Percentiles rank a stretch among this genome's conserved stretches.
phyloP scores from a whole-genome alignment of 2,797 vertebrate genomes.

The Fringilla coelebs region DNA sequence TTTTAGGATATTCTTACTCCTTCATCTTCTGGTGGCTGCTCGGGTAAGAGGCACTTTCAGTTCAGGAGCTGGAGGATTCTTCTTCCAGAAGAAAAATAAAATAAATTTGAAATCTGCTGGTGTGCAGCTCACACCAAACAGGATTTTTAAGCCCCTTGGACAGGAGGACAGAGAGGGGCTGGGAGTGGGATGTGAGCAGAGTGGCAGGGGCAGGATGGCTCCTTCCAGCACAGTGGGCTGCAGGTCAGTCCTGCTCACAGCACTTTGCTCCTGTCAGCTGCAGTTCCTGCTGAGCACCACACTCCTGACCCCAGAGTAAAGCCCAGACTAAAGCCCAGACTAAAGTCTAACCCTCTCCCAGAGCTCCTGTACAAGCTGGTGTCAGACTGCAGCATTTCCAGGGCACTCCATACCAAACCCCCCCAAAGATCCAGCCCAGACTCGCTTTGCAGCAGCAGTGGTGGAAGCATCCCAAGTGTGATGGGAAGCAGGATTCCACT shows the following conservation, averaged over 20 bases:
- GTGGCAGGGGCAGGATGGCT: background rate
- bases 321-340: background rate
- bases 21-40: background rate
- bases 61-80: background rate
- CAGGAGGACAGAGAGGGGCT: rapidly evolving
- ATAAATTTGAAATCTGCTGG: background rate
- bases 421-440: background rate
- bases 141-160: background rate
- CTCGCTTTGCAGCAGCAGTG: background rate
- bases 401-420: background rate
- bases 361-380: background rate
- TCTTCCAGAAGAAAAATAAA: background rate
- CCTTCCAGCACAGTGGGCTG: rapidly evolving
- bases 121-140: background rate
- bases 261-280: background rate
- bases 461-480: background rate
- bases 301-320: background rate
- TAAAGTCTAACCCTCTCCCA: background rate
- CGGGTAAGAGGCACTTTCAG: background rate
- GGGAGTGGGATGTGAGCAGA: background rate
- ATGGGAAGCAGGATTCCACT: background rate
- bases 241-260: rapidly evolving
- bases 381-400: background rate
- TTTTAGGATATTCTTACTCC: background rate
- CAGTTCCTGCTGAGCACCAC: background rate